phyloP scores from a whole-genome alignment of 2,797 vertebrate species.

The Delichon dasypus region DNA sequence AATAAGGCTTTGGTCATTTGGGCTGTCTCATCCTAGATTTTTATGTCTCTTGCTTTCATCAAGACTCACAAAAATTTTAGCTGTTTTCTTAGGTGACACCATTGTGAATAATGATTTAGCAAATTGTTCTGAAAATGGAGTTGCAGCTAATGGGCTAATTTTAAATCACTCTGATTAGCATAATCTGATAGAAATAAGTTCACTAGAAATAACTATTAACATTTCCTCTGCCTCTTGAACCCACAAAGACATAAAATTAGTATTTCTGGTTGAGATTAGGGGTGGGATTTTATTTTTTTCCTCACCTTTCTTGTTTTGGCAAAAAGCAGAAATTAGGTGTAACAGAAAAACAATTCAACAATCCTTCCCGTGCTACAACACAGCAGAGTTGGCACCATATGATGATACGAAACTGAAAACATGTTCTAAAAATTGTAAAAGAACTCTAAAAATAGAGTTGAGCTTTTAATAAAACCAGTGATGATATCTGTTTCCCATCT shows the following conservation, averaged over 20 bases:
- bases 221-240: not conserved
- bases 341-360: not conserved
- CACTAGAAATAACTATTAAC: not conserved
- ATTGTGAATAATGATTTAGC: not conserved
- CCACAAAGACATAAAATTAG: not conserved
- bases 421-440: slow-evolving; percentile 23
- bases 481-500: slow-evolving; percentile 33
- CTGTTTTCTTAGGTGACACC: not conserved
- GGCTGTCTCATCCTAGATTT: not conserved
- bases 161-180: not conserved
- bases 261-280: not conserved
- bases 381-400: not conserved
- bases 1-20: not conserved
- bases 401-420: not conserved
- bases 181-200: not conserved
- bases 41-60: not conserved
- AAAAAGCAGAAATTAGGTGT: not conserved
- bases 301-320: not conserved
- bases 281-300: not conserved
- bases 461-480: slow-evolving; percentile 31
- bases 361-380: not conserved
- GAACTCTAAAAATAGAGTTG: slow-evolving; percentile 19
- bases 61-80: not conserved
- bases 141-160: not conserved
- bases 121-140: not conserved